A percentile compares a stretch with the other conserved stretches of the same genome.
phyloP scores from a whole-genome alignment of 1,140 invertebrate genomes.

The Delia radicum region DNA sequence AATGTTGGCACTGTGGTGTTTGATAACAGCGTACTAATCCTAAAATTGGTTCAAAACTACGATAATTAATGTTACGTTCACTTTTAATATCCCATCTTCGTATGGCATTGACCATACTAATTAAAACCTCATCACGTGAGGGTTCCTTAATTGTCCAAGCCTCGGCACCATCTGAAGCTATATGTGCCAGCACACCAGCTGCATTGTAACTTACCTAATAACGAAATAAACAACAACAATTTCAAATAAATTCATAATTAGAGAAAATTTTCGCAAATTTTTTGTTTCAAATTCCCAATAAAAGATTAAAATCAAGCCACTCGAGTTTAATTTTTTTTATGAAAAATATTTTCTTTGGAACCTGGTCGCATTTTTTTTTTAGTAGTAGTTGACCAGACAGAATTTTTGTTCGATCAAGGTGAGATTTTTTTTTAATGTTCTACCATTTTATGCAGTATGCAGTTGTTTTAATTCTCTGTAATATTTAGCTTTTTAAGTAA shows the following conservation, averaged over 20 bases:
- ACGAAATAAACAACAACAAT: conserved; percentile 26
- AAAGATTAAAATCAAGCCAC: too few species aligned
- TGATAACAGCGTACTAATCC: conserved; percentile 76
- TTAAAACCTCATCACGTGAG: conserved; percentile 71
- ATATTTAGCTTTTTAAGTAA: too few species aligned
- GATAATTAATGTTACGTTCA: conserved; percentile 94
- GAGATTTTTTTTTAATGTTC: too few species aligned
- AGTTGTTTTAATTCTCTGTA: too few species aligned
- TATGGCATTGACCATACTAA: conserved; percentile 77
- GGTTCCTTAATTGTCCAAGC: conserved; percentile 78
- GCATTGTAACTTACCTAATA: conserved; percentile 94
- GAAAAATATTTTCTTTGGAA: too few species aligned
- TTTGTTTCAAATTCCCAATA: too few species aligned
- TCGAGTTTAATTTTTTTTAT: too few species aligned
- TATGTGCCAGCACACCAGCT: conserved; percentile 91
- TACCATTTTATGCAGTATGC: too few species aligned
- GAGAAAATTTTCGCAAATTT: too few species aligned
- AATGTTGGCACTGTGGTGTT: conserved; percentile 88
- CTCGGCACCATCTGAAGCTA: conserved; percentile 86
- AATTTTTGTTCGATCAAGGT: too few species aligned
- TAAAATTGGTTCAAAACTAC: conserved; percentile 90
- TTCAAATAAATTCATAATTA: conserved; percentile 10
- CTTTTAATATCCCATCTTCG: conserved; percentile 83
- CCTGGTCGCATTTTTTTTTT: too few species aligned
- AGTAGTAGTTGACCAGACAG: too few species aligned